Base-by-base conservation (phyloP, 2,888 invertebrate genomes). In the Autographa pulchrina region DNA sequence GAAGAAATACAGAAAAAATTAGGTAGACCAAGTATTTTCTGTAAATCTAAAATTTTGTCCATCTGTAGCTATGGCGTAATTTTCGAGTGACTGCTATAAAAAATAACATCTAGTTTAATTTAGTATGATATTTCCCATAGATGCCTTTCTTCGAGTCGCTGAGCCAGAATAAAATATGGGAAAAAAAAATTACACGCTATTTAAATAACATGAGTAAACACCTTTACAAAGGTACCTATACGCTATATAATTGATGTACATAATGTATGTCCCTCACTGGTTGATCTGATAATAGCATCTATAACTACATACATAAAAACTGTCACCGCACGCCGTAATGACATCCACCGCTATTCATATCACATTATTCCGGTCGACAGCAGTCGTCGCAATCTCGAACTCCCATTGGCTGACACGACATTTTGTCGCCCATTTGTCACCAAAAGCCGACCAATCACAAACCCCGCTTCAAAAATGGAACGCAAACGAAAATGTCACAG, bases 381-480 rank as follows among this genome's bases (percentile, higher is more conserved):
- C 81, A 75, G 76, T 71, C 79, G 81, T 81, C 77, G 74, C 52
- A 72, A 74, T 78, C 77, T 84, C 59, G 81, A 68, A 38, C 77
- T 84, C 84, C 80, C 75, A 94, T 95, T 96, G 95, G 95, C 80
- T 82, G 86, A 69, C 77, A 75, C 77, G 73, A 67, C 80, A 89
- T 81, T 90, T 90, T 96, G 95, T 96, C 96, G 93, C 92, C 92
- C 94, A 93, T 94, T 95, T 96, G 95, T 96, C 96, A 95, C 95
- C 96, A 95, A 95, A 87, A 88, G 70, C 79, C 89, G 70, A 77
- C 95, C 95, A 95, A 95, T 95, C 85, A 85, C 85, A 83, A 75
- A 72, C 84, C 85, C 38, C 79, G 69, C 68, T 89, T 92, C 80
- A 76, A 89, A 91, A 91, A 90, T 88, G 91, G 93, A 92, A 91